Evolutionary conservation across 2,888 invertebrate genomes (phyloP), one percentile per base, ranked within the genome.

Genomic region (Fragum fragum): DNA sequence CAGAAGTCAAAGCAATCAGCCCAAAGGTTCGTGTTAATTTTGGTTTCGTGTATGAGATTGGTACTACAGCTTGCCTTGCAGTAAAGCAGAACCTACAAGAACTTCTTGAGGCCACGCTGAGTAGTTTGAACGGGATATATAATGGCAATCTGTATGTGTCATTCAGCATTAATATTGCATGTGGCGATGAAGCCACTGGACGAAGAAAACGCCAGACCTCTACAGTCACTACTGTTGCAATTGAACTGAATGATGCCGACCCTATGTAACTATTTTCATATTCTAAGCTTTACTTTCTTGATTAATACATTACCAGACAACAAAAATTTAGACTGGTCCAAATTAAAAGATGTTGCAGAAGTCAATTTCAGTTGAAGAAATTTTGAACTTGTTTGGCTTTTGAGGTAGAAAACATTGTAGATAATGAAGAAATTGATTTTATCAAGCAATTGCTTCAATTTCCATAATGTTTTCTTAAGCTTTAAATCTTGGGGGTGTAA

Each of bases 31-130:
- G 39, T 18, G 55, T 88, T 0, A 36, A 42, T 3, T 39, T 87
- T 0, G 55, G 29, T 32, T 53, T 89, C 7, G 36, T 39, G 0
- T 90, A 89, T 70, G 26, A 53, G 9, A 75, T 89, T 21, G 68
- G 57, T 14, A 86, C 88, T 14, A 5, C 77, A 14, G 74, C 85
- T 36, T 89, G 88, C 76, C 26, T 39, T 21, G 79, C 80, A 7
- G 83, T 83, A 0, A 79, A 71, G 28, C 66, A n/a, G 5, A 52
- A 83, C 6, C 28, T 89, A 1, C 28, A 42, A 1, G 11, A 9
- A 1, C 71, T 77, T 26, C 63, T 83, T 1, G 11, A 21, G 1
- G 42, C 76, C 28, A 53, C 42, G 42, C 72, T 85, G 0, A 29
- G n/a, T 5, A 26, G 53, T 3, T 57, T 87, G 59, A 80, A 83